Evolutionary conservation across 2,797 vertebrate genomes (phyloP).

Genomic region (Sebastes taczanowskii): DNA sequence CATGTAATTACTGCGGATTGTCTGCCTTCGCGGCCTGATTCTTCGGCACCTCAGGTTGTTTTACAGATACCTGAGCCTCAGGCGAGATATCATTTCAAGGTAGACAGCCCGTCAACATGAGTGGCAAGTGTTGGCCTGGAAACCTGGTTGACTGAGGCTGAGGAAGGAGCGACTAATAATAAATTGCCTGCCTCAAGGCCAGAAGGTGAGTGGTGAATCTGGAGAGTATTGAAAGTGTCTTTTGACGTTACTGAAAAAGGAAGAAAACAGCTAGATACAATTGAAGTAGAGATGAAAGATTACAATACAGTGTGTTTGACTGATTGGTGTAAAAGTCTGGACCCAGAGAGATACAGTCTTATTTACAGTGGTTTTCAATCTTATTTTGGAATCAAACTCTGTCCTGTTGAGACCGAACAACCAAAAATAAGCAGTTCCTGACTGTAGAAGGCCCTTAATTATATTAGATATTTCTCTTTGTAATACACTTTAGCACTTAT

Average conservation of each 20-base stretch:
- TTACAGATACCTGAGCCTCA: conserved; percentile 32
- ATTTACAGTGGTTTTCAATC: background rate
- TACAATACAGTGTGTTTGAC: background rate
- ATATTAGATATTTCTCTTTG: conserved; percentile 20
- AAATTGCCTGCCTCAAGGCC: conserved; percentile 22
- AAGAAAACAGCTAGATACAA: background rate
- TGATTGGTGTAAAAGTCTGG: background rate
- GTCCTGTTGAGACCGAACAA: background rate
- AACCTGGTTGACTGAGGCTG: conserved; percentile 18
- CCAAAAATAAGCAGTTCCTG: background rate
- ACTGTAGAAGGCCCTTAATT: background rate
- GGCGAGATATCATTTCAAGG: conserved; percentile 37
- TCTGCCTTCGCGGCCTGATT: background rate
- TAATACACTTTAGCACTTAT: background rate
- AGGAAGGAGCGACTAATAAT: conserved; percentile 25
- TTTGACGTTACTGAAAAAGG: background rate
- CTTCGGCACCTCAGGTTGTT: conserved; percentile 4
- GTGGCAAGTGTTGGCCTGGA: conserved; percentile 23
- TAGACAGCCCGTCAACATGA: conserved; percentile 37
- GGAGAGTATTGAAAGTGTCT: background rate
- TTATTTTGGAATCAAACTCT: background rate
- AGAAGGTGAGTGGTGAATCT: conserved; percentile 17
- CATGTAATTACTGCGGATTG: conserved; percentile 15
- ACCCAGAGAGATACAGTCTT: background rate
- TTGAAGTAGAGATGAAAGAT: background rate